Evolutionary conservation across 2,888 invertebrate genomes (phyloP), one percentile per base, ranked within the genome.

Genomic region (Prosapia bicincta): DNA sequence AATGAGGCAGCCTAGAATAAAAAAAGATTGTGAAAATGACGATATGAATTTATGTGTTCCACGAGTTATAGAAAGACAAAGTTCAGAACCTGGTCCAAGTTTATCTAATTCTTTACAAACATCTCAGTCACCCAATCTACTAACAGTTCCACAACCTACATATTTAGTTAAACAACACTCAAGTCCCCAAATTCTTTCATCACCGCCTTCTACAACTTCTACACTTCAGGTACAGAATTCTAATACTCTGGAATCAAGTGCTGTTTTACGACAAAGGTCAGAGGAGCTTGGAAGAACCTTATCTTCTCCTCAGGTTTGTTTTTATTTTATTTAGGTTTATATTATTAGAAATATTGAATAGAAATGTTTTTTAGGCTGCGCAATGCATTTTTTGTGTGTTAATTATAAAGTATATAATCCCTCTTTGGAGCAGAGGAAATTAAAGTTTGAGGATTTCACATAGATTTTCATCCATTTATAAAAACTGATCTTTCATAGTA

Each of bases 121-220:
- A 5, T 54, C 10, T 24, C 77, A 84, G 9, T 67, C 81, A 0
- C 78, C 78, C 2, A 73, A 76, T 32, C 78, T 78, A 66, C 76
- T 80, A 20, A 76, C 78, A 20, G 79, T 80, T 23, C 79, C 79
- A 10, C 69, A 79, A 26, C 78, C 80, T 23, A 78, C 80, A 32
- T 87, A 88, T 81, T 84, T 91, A 79, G 88, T 89, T 26, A 91
- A 91, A 82, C 91, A 91, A 82, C 90, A 90, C 83, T 91, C 91
- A 28, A 90, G 91, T 84, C 89, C 90, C 26, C 90, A 88, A 81
- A 89, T 90, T 83, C 87, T 86, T 74, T 84, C 85, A 65, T 80
- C 71, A 32, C 69, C 75, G 20, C 72, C 71, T 38, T 15, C 1
- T 67, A 20, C 26, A 67, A 66, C 72, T 73, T 75, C 80, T 80